Base-by-base conservation (phyloP, 2,797 vertebrate species). In the Harpagifer antarcticus region DNA sequence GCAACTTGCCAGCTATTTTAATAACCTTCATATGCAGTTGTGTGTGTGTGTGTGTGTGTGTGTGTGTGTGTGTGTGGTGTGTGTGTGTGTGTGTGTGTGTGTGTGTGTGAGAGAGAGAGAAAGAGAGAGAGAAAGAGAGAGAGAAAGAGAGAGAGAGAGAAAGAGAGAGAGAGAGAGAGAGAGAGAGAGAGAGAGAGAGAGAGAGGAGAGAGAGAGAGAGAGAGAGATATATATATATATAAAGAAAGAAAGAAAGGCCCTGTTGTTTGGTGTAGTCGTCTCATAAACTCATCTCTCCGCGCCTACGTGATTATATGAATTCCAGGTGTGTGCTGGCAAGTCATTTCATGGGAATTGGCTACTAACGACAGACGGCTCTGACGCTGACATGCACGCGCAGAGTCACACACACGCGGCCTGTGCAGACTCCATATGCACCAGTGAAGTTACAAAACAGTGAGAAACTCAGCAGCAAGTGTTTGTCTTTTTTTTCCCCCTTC, bases 381-480 rank as follows among this genome's bases (percentile, higher is more conserved):
- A 52, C 12, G 13, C 68, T 31, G n/a, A 45, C 48, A 59, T 57
- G 31, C 59, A 66, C 63, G 40, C 12, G 61, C 40, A 17, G n/a
- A 9, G 27, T 9, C 58, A 27, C 31, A 49, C 60, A 8, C 37
- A 14, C 37, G 17, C 48, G 5, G 62, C 17, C 31, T 14, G 9
- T 17, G 7, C 40, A 55, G 43, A 53, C 56, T 47, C 17, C 10
- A 52, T 33, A 54, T n/a, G n/a, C n/a, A n/a, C n/a, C 56, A 50
- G 42, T 14, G 60, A 62, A 73, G 60, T 19, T 53, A 43, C 19
- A 55, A 68, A 76, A 44, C 62, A 6, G 44, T 12, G 37, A 65
- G 69, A 59, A 60, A 74, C 78, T 68, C 64, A 76, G 82, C 78
- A 72, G 91, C 87, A 90, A 86, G 78, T 88, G 80, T 87, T 86